Conservation (phyloP, 2,797 vertebrate genomes). For the Cirrhinus mrigala region DNA sequence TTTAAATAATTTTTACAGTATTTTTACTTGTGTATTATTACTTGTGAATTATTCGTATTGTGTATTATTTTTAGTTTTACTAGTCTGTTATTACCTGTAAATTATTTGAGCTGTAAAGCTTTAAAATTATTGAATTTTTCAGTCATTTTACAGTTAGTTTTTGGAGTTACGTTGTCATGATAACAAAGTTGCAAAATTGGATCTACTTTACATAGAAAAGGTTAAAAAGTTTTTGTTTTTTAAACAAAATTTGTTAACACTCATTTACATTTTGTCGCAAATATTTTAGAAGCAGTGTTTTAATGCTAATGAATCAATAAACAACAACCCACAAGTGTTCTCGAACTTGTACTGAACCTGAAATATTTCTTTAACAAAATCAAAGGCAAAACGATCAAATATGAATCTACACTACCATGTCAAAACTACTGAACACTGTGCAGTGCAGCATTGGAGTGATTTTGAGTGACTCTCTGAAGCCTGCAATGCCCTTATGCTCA, state of each 20-base stretch:
- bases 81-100: no score
- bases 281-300: not conserved
- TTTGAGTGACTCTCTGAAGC: slow-evolving; percentile 9
- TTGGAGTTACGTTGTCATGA: not conserved
- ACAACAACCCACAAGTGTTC: not conserved
- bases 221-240: no score
- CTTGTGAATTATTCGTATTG: no score
- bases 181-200: not conserved
- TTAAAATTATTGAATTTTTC: not conserved
- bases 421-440: not conserved
- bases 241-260: not conserved
- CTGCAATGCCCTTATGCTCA: slow-evolving; percentile 16
- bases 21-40: no score
- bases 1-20: not conserved
- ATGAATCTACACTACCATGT: not conserved
- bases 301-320: not conserved
- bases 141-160: not conserved
- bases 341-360: not conserved
- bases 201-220: no score
- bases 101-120: not conserved
- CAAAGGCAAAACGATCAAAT: not conserved
- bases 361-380: not conserved
- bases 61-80: no score
- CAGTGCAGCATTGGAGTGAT: not conserved
- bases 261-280: not conserved